These are phyloP conservation scores for Drosophila multiciliata DNA, from an alignment of 2,888 invertebrate species.

Conservation along the genomic window DNA sequence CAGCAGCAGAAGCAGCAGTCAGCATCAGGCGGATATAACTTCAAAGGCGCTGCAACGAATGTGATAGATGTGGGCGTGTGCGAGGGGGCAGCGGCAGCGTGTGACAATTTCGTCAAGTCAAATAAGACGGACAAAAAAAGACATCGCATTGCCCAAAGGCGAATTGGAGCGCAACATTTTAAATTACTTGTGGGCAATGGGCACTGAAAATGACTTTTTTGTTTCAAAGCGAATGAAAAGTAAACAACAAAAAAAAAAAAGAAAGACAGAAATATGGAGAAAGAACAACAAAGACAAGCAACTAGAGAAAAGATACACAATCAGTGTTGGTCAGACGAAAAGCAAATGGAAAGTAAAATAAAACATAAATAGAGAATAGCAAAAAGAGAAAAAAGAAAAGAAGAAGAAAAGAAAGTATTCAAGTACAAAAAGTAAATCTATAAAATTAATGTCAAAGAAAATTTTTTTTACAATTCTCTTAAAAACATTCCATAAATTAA, in stretches of 20 bases:
- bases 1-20: slow-evolving; percentile 7
- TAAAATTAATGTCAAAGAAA: background rate
- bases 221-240: slow-evolving; percentile 8
- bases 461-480: background rate
- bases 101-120: slow-evolving; percentile 60
- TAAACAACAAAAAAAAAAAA: background rate
- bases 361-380: background rate
- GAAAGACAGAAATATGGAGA: slow-evolving; percentile 3
- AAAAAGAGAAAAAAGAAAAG: background rate
- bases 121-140: slow-evolving; percentile 40
- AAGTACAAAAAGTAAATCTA: background rate
- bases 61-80: slow-evolving; percentile 41
- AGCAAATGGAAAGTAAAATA: background rate
- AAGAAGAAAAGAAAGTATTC: background rate
- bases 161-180: slow-evolving; percentile 70
- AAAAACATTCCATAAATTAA: background rate
- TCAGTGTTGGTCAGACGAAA: background rate
- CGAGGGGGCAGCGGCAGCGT: slow-evolving; percentile 29
- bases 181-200: slow-evolving; percentile 68
- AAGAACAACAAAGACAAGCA: slow-evolving; percentile 5
- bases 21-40: slow-evolving; percentile 31
- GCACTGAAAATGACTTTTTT: slow-evolving; percentile 51
- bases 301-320: slow-evolving; percentile 13
- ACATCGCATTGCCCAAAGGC: slow-evolving; percentile 48
- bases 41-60: slow-evolving; percentile 52